These are phyloP conservation scores for Diadophis punctatus DNA, from an alignment of 2,113 vertebrate genomes.

Conservation along the genomic window DNA sequence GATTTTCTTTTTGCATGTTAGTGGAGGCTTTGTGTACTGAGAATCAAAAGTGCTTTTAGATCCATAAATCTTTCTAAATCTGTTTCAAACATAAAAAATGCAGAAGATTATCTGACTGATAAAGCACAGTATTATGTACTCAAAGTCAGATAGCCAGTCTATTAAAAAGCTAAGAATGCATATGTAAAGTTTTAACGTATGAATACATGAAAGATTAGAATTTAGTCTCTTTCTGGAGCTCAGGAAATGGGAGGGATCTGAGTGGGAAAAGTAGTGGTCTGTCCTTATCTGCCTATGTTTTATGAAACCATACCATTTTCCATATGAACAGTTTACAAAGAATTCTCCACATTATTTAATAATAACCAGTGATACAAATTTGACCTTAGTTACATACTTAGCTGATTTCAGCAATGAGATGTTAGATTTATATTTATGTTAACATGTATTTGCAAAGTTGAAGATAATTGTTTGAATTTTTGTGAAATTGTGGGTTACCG, in stretches of 20 bases:
- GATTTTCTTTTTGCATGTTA: background rate
- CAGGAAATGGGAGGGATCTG: background rate
- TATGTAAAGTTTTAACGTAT: background rate
- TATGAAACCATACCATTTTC: background rate
- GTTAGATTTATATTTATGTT: background rate
- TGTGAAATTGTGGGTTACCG: too few relatives aligned
- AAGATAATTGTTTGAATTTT: background rate
- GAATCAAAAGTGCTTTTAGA: background rate
- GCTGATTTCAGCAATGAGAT: background rate
- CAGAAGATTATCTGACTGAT: background rate
- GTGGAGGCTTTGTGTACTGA: background rate
- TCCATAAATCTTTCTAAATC: constrained; percentile 13
- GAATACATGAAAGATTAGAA: background rate
- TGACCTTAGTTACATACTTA: background rate
- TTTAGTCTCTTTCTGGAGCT: background rate
- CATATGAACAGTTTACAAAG: background rate
- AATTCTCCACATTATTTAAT: background rate
- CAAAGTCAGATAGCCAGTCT: background rate
- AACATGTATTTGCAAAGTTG: background rate
- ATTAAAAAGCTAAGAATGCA: background rate
- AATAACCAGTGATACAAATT: background rate
- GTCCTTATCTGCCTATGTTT: background rate
- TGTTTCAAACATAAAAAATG: background rate
- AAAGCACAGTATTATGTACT: background rate
- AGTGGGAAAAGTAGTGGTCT: background rate